Conservation (phyloP, 2,113 vertebrate genomes). For the Marmota flaviventris region DNA sequence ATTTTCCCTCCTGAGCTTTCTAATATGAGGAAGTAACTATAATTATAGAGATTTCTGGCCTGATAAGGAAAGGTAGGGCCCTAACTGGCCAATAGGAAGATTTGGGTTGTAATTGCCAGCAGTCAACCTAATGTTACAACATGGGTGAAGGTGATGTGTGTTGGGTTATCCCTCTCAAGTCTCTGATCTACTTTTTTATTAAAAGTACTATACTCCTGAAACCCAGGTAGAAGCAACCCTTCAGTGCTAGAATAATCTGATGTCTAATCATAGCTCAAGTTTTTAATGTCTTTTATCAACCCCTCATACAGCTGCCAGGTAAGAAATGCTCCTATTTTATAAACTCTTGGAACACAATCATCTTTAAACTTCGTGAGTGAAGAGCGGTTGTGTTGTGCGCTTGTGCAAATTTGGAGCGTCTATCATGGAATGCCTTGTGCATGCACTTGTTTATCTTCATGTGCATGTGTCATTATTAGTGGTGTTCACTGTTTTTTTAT, state of each 20-base stretch:
- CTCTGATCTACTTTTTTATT: constrained; percentile 13
- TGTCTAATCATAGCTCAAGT: constrained; percentile 79
- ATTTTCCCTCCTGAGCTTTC: neutral
- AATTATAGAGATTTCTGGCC: neutral
- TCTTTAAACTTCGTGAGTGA: constrained; percentile 79
- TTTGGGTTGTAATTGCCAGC: neutral
- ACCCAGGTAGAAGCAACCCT: constrained; percentile 27
- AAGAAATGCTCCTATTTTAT: constrained; percentile 82
- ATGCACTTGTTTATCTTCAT: constrained; percentile 71
- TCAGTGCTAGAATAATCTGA: constrained; percentile 60
- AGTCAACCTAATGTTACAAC: neutral
- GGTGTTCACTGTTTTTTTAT: constrained; percentile 55
- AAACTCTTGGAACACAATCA: constrained; percentile 73
- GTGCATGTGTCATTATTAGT: constrained; percentile 80
- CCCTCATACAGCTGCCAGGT: constrained; percentile 81
- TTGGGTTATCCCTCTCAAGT: constrained; percentile 1
- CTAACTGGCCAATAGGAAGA: neutral
- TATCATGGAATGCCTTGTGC: constrained; percentile 78
- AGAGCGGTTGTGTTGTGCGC: constrained; percentile 67
- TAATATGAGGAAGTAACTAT: neutral
- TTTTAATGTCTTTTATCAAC: constrained; percentile 82
- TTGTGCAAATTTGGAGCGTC: constrained; percentile 70
- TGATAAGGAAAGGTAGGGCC: neutral
- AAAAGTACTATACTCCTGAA: neutral
- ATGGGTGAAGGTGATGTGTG: neutral